phyloP scores from a whole-genome alignment of 2,888 invertebrate species.

The Amphipyra tragopoginis region DNA sequence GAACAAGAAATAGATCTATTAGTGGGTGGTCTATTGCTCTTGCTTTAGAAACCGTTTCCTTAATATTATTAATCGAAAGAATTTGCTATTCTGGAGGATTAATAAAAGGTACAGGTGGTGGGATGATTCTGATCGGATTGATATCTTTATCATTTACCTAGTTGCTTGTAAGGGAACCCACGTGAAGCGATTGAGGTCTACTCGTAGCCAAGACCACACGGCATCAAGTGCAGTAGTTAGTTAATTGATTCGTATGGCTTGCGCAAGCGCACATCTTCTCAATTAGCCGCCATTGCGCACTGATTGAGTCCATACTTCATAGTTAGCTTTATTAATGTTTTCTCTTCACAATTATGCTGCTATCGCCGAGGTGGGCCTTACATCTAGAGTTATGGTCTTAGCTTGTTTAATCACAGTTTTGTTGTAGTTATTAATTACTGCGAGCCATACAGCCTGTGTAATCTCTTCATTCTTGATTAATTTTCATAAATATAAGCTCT shows the following conservation, averaged over 20 bases:
- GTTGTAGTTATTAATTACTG: slow-evolving; percentile 45
- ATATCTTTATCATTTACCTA: no score
- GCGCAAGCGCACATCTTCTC: slow-evolving; percentile 61
- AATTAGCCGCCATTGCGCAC: slow-evolving; percentile 67
- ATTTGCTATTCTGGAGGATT: no score
- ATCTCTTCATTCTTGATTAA: slow-evolving; percentile 53
- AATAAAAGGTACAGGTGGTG: no score
- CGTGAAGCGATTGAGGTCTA: no score
- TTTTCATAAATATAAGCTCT: slow-evolving; percentile 45
- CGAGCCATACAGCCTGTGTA: slow-evolving; percentile 25
- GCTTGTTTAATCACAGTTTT: slow-evolving; percentile 42
- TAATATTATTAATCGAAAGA: no score
- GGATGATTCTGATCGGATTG: no score
- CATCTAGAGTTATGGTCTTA: slow-evolving; percentile 29
- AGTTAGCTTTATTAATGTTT: slow-evolving; percentile 54
- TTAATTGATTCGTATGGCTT: slow-evolving; percentile 43
- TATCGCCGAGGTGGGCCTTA: slow-evolving; percentile 45
- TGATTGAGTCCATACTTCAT: slow-evolving; percentile 64
- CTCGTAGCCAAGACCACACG: slow-evolving; percentile 23
- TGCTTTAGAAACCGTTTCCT: no score
- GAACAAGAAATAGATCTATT: no score
- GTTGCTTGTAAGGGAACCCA: no score
- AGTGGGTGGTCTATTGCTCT: no score
- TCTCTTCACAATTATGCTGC: slow-evolving; percentile 38
- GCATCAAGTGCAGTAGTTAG: slow-evolving; percentile 28